These are phyloP conservation scores for Thermophis baileyi DNA, from an alignment of 2,113 vertebrate species.

Conservation along the genomic window DNA sequence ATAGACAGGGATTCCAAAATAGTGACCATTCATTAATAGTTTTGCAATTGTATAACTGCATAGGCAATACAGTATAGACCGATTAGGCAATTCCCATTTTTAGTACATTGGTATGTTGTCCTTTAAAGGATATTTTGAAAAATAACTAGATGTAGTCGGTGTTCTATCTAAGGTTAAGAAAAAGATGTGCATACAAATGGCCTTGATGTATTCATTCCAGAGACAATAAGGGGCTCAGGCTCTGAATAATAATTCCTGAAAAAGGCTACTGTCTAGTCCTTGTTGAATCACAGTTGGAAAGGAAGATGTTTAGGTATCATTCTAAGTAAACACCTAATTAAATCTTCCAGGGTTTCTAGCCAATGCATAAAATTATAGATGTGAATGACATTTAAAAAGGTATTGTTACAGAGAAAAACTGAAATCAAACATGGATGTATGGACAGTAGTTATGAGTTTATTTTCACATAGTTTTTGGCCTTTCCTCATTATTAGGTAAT, in stretches of 20 bases:
- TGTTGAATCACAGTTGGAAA: not conserved
- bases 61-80: not conserved
- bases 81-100: not conserved
- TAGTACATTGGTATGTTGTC: not conserved
- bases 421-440: not conserved
- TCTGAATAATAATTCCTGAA: not conserved
- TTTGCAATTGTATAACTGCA: not conserved
- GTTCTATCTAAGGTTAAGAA: not conserved
- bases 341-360: not conserved
- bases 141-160: not conserved
- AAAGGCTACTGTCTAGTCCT: not conserved
- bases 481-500: not conserved
- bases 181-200: not conserved
- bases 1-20: not conserved
- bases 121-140: not conserved
- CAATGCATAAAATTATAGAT: not conserved
- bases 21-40: not conserved
- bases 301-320: not conserved
- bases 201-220: not conserved
- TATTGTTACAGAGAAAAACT: not conserved
- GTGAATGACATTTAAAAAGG: not conserved
- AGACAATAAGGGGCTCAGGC: not conserved
- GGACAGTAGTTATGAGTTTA: not conserved
- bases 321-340: not conserved
- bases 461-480: not conserved